phyloP scores from a whole-genome alignment of 2,797 vertebrate genomes.

The Ptychadena robeensis region DNA sequence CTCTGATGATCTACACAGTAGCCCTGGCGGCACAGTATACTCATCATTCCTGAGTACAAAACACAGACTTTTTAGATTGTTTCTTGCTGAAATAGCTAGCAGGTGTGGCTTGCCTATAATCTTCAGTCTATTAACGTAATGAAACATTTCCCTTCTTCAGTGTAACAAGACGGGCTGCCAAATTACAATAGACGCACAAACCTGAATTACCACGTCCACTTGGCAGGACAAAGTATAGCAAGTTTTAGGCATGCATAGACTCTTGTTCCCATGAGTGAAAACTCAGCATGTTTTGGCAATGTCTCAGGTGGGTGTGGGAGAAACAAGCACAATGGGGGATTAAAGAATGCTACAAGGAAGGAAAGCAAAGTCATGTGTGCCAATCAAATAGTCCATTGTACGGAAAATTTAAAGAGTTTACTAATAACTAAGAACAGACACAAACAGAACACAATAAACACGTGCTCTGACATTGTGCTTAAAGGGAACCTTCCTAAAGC shows the following conservation, averaged over 20 bases:
- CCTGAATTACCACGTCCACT: neutral
- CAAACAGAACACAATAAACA: too few species aligned
- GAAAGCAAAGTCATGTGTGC: constrained; percentile 20
- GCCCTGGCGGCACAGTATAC: too few species aligned
- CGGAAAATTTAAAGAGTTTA: neutral
- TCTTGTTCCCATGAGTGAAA: constrained; percentile 19
- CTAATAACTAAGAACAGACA: neutral
- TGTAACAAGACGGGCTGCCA: neutral
- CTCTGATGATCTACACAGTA: too few species aligned
- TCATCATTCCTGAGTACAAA: neutral
- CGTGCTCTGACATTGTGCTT: too few species aligned
- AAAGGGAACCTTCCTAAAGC: too few species aligned
- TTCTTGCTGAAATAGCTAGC: neutral
- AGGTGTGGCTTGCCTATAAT: neutral
- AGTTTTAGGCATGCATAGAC: constrained; percentile 29
- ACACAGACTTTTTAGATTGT: neutral
- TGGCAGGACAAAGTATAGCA: constrained; percentile 10
- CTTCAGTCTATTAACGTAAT: neutral
- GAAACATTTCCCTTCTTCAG: neutral
- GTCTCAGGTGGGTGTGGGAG: constrained; percentile 38
- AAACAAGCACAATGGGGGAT: constrained; percentile 34
- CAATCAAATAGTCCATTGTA: constrained; percentile 13
- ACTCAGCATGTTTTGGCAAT: constrained; percentile 49
- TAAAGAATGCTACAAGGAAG: constrained; percentile 41
- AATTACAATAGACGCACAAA: constrained; percentile 6